Evolutionary conservation across 2,113 vertebrate species (phyloP).

Genomic region (Lophius piscatorius): DNA sequence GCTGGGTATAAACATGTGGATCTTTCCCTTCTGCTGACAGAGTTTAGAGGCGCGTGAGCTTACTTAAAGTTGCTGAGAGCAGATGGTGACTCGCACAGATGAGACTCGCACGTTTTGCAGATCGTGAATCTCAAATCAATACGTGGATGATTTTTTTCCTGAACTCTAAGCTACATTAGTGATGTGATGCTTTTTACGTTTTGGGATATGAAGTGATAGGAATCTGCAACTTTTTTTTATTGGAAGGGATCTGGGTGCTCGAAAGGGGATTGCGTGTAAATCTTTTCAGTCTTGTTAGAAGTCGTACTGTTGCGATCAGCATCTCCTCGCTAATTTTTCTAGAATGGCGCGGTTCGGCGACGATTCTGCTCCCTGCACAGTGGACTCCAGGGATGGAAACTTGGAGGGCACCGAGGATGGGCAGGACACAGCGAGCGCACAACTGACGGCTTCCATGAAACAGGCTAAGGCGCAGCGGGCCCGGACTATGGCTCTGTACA

Average conservation of each 20-base stretch:
- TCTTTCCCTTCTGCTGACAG: neutral
- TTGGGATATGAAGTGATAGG: conserved; percentile 60
- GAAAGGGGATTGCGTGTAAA: conserved; percentile 60
- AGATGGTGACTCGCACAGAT: conserved; percentile 46
- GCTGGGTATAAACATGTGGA: conserved; percentile 34
- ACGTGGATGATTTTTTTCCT: conserved; percentile 22
- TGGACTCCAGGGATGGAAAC: conserved; percentile 88
- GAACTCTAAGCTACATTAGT: conserved; percentile 20
- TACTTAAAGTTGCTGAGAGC: conserved; percentile 58
- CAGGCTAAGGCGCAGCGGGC: conserved; percentile 96
- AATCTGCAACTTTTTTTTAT: conserved; percentile 64
- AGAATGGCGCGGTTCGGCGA: conserved; percentile 98
- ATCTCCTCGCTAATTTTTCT: conserved; percentile 63
- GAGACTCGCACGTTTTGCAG: conserved; percentile 32
- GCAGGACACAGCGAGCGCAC: conserved; percentile 81
- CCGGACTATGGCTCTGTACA: conserved; percentile 98
- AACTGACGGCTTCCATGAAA: conserved; percentile 86
- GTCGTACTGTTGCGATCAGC: neutral
- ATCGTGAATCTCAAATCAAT: conserved; percentile 3
- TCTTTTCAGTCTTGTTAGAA: conserved; percentile 5
- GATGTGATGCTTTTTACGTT: neutral
- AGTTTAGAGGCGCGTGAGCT: conserved; percentile 32
- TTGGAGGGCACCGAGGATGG: conserved; percentile 86
- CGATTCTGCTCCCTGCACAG: conserved; percentile 85
- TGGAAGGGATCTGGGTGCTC: conserved; percentile 40